Evolutionary conservation across 2,797 vertebrate genomes (phyloP), one percentile per base, ranked within the genome.

Genomic region (Oreochromis mossambicus): DNA sequence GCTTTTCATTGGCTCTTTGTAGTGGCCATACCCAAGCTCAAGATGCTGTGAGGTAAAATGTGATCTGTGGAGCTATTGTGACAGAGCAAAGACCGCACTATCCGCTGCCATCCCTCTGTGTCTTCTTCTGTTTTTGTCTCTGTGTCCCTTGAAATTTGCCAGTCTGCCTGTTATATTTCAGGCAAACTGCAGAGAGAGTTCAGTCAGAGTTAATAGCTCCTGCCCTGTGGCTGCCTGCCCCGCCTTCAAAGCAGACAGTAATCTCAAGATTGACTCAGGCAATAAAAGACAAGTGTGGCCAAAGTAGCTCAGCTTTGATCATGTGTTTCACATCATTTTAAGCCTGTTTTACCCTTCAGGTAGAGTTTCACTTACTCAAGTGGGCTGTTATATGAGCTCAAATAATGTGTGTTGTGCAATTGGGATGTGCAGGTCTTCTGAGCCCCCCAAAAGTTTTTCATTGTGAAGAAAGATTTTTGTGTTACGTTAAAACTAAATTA

Each of bases 291-390:
- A 61, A 78, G 68, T 29, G 56, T 80, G 68, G 77, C 54, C 79
- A 58, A 43, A 82, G 84, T 1, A 66, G 80, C 70, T 86, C 77
- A 11, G 88, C 89, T 92, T 89, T 90, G 80, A 90, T 82, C 36
- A 3, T 50, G 84, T 43, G 80, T 78, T 54, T 83, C 80, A 29
- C 73, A 77, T 21, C 41, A 29, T 63, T 85, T 82, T 50, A 26
- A 76, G 54, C 29, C 29, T 21, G 36, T 81, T 92, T 43, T 70
- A 43, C 38, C 73, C 80, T 41, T 58, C 77, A 80, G 87, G 79
- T 83, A 58, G 68, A 24, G 61, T 86, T 84, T 89, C 36, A 75
- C 73, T 43, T 12, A n/a, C 13, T 87, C 3, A 50, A 79, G 46
- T 10, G 6, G 13, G 68, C 41, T 7, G 32, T 78, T 81, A 85